Base-by-base conservation (phyloP, 1,140 invertebrate genomes). In the Contarinia nasturtii region DNA sequence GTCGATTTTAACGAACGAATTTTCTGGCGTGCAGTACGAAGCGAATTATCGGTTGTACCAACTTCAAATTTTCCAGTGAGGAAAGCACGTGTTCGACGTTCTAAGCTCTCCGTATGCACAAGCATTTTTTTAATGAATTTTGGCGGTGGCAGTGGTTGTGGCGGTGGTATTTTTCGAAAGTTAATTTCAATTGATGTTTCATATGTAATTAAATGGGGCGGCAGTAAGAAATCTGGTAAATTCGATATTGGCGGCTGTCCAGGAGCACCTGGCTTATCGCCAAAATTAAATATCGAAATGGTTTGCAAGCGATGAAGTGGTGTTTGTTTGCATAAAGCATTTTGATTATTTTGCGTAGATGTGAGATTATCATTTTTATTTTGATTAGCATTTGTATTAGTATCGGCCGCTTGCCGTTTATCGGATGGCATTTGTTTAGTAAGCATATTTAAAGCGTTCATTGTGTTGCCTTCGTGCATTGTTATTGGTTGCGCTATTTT, bases 161-260 rank as follows among this genome's bases (percentile, higher is more conserved):
- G 47, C 8, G 52, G 50, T 19, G 61, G 48, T 18, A 44, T 42
- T 51, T 62, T 60, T 44, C 60, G 48, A 18, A 64, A 51, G 49
- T 62, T 48, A 51, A 64, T 60, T 54, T 64, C 61, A 43, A 64
- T 55, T 47, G 57, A 57, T 36, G 57, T 60, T 51, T 63, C 61
- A 46, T 64, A 64, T 46, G 60, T 54, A 44, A 63, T 55, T 48
- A 53, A 53, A 51, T 61, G 61, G 49, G 63, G 55, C 50, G 61
- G 61, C 56, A 62, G 54, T 49, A 64, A 61, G 40, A 63, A 64
- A 54, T 61, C 61, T 44, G 61, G 61, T 58, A 64, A 27, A 43
- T 48, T 48, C 21, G 46, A 21, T 42, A 11, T 8, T 18, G 41
- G 41, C 11, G 40, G 40, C 19, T 33, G 27, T 12, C 14, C 19